A percentile compares a stretch with the other conserved stretches of the same genome.
phyloP scores from a whole-genome alignment of 2,113 vertebrate species.

The Circaetus cinerascens region DNA sequence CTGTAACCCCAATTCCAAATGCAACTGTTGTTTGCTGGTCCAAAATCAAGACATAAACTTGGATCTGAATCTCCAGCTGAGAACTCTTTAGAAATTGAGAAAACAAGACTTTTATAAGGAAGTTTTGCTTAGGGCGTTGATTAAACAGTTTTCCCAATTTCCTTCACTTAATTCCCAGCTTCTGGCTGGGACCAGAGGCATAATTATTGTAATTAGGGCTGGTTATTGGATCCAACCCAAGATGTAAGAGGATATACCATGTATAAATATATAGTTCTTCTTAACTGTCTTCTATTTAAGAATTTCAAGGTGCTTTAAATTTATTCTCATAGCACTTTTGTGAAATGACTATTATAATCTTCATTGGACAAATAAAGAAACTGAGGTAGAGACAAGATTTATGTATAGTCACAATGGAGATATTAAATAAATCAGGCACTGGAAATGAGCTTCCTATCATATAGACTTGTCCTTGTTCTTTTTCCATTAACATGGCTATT shows the following conservation, averaged over 20 bases:
- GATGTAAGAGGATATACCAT: slow-evolving; percentile 40
- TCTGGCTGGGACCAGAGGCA: slow-evolving; percentile 3
- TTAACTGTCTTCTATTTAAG: slow-evolving; percentile 60
- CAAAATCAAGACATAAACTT: neutral
- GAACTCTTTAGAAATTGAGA: neutral
- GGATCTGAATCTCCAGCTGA: neutral
- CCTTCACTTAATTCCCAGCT: neutral
- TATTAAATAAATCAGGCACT: slow-evolving; percentile 46
- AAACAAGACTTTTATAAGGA: neutral
- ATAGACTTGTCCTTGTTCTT: slow-evolving; percentile 58
- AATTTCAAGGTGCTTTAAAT: slow-evolving; percentile 58
- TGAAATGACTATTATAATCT: slow-evolving; percentile 31
- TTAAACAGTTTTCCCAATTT: slow-evolving; percentile 17
- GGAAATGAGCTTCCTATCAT: slow-evolving; percentile 54
- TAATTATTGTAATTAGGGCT: slow-evolving; percentile 57
- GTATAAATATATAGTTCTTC: slow-evolving; percentile 58
- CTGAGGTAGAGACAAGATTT: slow-evolving; percentile 49
- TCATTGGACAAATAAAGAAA: slow-evolving; percentile 55
- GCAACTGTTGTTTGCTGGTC: neutral
- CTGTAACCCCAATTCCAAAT: neutral
- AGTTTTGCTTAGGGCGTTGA: neutral
- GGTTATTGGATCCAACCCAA: slow-evolving; percentile 53
- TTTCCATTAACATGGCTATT: slow-evolving; percentile 47
- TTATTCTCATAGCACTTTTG: slow-evolving; percentile 29
- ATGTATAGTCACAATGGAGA: neutral